A percentile compares a stretch with the other conserved stretches of the same genome.
Conservation (phyloP, 64 coral and sea anemone species). For the Dendrophyllia cribrosa region DNA sequence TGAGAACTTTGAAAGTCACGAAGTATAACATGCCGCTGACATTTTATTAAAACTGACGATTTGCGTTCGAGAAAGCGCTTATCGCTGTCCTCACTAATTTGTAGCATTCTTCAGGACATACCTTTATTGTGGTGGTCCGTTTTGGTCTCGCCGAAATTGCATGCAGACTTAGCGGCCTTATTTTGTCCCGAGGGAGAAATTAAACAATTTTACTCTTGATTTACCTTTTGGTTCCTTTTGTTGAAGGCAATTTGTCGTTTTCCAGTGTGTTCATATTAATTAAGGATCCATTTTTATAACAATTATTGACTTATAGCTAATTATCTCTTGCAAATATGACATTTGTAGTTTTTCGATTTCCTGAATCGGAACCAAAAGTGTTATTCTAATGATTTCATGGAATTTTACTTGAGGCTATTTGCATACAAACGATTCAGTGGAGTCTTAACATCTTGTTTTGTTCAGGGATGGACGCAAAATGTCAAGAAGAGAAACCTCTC, state of each 20-base stretch:
- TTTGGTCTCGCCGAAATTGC: too few relatives aligned
- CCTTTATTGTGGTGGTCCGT: too few relatives aligned
- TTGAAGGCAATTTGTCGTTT: neutral
- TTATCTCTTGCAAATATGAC: neutral
- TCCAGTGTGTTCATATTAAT: neutral
- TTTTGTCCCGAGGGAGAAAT: too few relatives aligned
- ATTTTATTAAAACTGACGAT: too few relatives aligned
- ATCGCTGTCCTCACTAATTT: too few relatives aligned
- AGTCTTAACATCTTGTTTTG: neutral
- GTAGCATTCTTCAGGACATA: too few relatives aligned
- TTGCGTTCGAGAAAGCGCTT: too few relatives aligned
- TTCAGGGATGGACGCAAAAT: slow-evolving; percentile 2
- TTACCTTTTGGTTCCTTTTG: neutral
- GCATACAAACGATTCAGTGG: neutral
- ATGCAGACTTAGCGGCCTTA: too few relatives aligned
- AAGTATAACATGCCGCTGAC: too few relatives aligned
- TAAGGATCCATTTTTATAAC: neutral
- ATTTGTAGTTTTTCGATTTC: neutral
- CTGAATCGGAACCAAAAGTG: neutral
- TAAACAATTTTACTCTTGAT: too few relatives aligned
- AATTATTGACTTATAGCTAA: slow-evolving; percentile 6
- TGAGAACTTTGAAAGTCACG: too few relatives aligned
- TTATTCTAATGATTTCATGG: neutral
- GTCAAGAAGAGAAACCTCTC: neutral
- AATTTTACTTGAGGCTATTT: slow-evolving; percentile 4